Evolutionary conservation across 2,113 vertebrate species (phyloP).

Genomic region (Cyphomyrus discorhynchus): DNA sequence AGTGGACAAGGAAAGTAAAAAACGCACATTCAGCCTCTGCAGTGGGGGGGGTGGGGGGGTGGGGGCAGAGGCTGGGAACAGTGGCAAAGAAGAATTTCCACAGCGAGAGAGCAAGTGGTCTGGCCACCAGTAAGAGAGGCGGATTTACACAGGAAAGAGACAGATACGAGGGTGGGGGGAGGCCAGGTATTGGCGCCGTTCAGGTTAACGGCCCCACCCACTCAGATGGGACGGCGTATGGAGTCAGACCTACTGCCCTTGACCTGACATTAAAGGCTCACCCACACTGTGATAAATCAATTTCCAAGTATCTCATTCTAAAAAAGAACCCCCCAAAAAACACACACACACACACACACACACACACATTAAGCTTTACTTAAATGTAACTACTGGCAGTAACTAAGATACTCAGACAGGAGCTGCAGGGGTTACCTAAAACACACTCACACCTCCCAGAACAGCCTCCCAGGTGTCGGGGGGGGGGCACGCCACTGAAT

Average conservation of each 20-base stretch:
- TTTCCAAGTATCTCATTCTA: background rate
- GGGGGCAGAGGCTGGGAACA: background rate
- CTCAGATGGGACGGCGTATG: no score
- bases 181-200: background rate
- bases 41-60: background rate
- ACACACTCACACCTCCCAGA: background rate
- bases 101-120: background rate
- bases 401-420: background rate
- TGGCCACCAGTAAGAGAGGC: background rate
- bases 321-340: background rate
- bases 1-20: background rate
- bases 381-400: background rate
- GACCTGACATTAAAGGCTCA: background rate
- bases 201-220: background rate
- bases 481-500: background rate
- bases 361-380: background rate
- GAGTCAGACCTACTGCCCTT: background rate
- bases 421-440: background rate
- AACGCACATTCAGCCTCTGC: background rate
- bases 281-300: background rate
- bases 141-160: background rate
- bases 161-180: background rate
- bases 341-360: background rate
- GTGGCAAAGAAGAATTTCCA: background rate
- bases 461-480: background rate